Conservation (phyloP, 1,140 invertebrate genomes). For the Araneus ventricosus region DNA sequence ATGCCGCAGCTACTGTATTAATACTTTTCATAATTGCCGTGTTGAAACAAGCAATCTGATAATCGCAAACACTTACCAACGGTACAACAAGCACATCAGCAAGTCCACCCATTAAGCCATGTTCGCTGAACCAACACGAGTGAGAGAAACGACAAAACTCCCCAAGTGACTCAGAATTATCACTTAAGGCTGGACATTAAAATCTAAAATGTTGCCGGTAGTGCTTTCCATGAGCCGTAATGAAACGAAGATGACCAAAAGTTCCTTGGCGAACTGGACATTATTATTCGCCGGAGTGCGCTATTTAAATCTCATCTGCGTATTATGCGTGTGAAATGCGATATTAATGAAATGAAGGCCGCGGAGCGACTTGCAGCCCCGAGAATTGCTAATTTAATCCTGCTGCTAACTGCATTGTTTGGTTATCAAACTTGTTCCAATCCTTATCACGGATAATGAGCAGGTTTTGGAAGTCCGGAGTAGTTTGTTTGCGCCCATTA, state of each 20-base stretch:
- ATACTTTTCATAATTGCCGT: no score
- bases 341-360: constrained; percentile 47
- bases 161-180: background rate
- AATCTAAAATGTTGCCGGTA: background rate
- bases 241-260: background rate
- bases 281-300: background rate
- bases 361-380: background rate
- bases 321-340: constrained; percentile 33
- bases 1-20: no score
- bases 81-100: no score
- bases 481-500: no score
- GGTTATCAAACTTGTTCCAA: constrained; percentile 4
- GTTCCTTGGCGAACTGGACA: background rate
- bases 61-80: no score
- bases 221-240: constrained; percentile 1
- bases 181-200: background rate
- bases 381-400: constrained; percentile 16
- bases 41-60: no score
- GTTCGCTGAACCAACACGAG: no score
- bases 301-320: constrained; percentile 48
- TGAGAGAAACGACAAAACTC: no score
- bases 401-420: background rate
- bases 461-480: background rate
- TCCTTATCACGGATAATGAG: constrained; percentile 41
- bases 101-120: background rate